Conservation (phyloP, 2,888 invertebrate species). For the Callinectes sapidus region DNA sequence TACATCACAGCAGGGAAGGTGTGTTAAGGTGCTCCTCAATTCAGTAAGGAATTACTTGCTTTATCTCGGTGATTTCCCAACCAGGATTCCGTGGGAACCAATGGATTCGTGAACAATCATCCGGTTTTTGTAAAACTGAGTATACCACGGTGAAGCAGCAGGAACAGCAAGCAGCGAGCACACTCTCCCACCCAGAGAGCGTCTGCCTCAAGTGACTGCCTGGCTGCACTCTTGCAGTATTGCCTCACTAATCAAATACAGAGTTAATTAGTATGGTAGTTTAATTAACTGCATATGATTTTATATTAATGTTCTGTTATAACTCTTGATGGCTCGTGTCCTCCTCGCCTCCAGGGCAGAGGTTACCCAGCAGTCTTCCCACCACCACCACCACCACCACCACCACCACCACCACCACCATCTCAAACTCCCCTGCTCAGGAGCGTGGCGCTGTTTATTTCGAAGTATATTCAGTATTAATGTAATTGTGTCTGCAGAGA, state of each 20-base stretch:
- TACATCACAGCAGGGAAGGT: neutral
- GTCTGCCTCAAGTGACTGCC: neutral
- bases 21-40: neutral
- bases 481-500: neutral
- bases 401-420: too few relatives aligned
- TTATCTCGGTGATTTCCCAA: too few relatives aligned
- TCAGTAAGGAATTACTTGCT: too few relatives aligned
- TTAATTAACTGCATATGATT: neutral
- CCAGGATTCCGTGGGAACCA: too few relatives aligned
- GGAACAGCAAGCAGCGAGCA: neutral
- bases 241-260: neutral
- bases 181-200: neutral
- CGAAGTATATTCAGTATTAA: neutral
- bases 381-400: conserved; percentile 1
- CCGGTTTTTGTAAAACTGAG: too few relatives aligned
- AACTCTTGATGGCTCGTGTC: neutral
- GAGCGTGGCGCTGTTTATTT: neutral
- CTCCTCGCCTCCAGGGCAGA: neutral
- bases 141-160: too few relatives aligned
- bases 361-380: neutral
- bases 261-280: neutral
- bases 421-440: neutral
- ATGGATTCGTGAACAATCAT: too few relatives aligned
- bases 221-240: neutral
- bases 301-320: neutral